Evolutionary conservation across 2,113 vertebrate genomes (phyloP).

Genomic region (Rhipidura dahli): DNA sequence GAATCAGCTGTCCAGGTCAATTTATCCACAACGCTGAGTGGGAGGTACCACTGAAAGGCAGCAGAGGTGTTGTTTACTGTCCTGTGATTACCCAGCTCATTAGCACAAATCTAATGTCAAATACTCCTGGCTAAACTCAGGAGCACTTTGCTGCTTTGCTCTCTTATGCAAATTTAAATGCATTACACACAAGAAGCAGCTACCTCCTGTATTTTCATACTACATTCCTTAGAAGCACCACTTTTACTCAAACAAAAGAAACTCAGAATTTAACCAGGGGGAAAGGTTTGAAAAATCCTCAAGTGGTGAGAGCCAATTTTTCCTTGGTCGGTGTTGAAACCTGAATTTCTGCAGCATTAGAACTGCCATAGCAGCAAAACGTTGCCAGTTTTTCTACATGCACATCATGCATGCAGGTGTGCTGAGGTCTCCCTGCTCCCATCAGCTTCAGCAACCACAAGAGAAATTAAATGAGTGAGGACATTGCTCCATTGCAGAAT

Average conservation of each 20-base stretch:
- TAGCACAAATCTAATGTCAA: background rate
- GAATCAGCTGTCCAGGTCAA: conserved; percentile 1
- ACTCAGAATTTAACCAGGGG: background rate
- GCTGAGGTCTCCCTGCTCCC: background rate
- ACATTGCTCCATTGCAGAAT: rapidly evolving
- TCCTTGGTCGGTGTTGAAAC: background rate
- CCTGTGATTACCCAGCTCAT: background rate
- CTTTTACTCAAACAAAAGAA: background rate
- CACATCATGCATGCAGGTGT: background rate
- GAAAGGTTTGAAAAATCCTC: background rate
- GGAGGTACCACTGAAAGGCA: background rate
- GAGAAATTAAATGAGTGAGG: background rate
- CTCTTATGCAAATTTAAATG: background rate
- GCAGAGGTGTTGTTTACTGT: background rate
- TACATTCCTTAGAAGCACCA: background rate
- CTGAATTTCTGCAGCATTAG: background rate
- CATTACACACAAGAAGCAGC: background rate
- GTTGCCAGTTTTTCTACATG: rapidly evolving
- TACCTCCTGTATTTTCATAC: background rate
- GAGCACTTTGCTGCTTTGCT: background rate
- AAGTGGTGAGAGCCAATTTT: background rate
- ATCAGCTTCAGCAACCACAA: background rate
- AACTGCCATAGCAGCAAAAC: background rate
- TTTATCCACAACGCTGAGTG: background rate
- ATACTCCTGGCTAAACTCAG: background rate